A percentile compares a stretch with the other conserved stretches of the same genome.
Conservation (phyloP, 2,888 invertebrate genomes). For the Andrena flavipes region DNA sequence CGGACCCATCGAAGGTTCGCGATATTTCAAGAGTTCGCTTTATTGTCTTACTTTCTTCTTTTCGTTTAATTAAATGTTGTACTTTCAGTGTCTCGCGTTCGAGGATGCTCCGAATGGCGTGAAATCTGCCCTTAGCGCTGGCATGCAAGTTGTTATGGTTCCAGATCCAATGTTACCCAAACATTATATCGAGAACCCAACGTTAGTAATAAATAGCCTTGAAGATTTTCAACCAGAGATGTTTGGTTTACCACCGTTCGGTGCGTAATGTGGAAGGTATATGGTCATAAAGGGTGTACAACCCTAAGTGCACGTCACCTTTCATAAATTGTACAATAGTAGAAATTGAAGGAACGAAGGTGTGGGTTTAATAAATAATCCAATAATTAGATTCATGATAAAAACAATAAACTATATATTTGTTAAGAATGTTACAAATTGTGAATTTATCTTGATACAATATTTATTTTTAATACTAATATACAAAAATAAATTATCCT, state of each 20-base stretch:
- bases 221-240: conserved; percentile 92
- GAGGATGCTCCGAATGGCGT: conserved; percentile 90
- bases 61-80: not conserved
- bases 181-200: conserved; percentile 86
- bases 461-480: conserved; percentile 79
- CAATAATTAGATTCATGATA: not conserved
- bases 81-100: conserved; percentile 87
- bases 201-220: conserved; percentile 90
- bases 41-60: not conserved
- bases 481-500: conserved; percentile 18
- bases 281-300: not conserved
- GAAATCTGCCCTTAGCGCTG: conserved; percentile 86
- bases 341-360: not conserved
- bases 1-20: conserved; percentile 81
- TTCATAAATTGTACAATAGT: not conserved
- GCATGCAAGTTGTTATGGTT: conserved; percentile 88
- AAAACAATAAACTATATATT: conserved; percentile 23
- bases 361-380: not conserved
- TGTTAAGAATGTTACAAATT: conserved; percentile 11
- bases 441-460: conserved; percentile 53
- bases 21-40: no score
- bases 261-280: conserved; percentile 11
- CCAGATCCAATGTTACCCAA: conserved; percentile 86
- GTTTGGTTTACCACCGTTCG: conserved; percentile 91
- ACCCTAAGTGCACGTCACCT: conserved; percentile 76